These are phyloP conservation scores for Rallus crepitans DNA, from an alignment of 2,797 vertebrate genomes.

Conservation along the genomic window DNA sequence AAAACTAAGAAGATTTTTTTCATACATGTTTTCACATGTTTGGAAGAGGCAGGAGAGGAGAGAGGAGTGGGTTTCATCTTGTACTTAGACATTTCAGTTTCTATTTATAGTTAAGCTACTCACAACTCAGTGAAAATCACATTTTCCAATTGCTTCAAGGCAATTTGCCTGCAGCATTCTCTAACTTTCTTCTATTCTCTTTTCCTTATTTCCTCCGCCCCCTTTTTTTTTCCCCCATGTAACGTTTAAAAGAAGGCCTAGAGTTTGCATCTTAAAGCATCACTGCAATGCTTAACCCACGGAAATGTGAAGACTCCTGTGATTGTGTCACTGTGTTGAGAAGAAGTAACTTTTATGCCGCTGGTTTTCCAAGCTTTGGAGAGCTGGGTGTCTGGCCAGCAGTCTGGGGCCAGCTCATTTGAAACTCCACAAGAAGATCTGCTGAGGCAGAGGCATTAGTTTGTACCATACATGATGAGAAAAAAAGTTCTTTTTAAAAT, in stretches of 20 bases:
- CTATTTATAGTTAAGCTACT: constrained; percentile 21
- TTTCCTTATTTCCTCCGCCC: neutral
- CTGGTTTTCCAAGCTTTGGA: neutral
- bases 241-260: neutral
- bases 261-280: neutral
- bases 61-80: constrained; percentile 6
- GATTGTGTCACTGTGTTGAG: neutral
- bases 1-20: neutral
- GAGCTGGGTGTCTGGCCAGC: neutral
- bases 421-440: neutral
- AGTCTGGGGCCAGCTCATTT: neutral
- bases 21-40: neutral
- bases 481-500: neutral
- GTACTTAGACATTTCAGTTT: neutral
- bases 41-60: neutral
- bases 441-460: neutral
- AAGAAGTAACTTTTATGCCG: neutral
- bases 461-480: neutral
- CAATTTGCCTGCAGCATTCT: neutral
- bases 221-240: too few species aligned
- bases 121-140: neutral
- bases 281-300: neutral
- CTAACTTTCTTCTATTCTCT: neutral
- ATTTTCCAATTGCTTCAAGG: constrained; percentile 19
- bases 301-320: neutral